phyloP scores from a whole-genome alignment of 2,113 vertebrate genomes.

The Corvus cornix region DNA sequence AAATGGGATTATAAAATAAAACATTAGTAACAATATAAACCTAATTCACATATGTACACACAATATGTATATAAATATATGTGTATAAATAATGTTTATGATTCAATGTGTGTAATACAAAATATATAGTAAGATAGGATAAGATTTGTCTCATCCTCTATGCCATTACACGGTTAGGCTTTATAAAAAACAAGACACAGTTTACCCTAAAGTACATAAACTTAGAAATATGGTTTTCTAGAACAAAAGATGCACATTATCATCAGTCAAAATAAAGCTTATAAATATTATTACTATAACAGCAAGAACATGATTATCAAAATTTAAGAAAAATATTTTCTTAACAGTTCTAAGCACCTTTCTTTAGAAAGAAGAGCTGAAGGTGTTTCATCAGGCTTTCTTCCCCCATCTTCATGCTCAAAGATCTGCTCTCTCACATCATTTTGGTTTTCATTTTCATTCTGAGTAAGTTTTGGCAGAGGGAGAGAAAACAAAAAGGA shows the following conservation, averaged over 20 bases:
- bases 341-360: conserved; percentile 75
- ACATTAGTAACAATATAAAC: background rate
- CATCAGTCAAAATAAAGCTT: background rate
- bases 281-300: background rate
- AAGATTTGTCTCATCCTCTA: background rate
- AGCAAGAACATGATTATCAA: background rate
- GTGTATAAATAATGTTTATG: background rate
- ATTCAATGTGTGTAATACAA: background rate
- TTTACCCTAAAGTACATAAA: background rate
- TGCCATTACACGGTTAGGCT: background rate
- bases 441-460: conserved; percentile 46
- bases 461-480: conserved; percentile 77
- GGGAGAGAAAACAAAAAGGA: conserved; percentile 86
- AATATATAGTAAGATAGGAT: background rate
- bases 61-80: background rate
- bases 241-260: background rate
- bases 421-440: conserved; percentile 30
- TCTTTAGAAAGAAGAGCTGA: conserved; percentile 76
- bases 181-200: background rate
- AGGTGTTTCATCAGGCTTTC: conserved; percentile 53
- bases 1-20: background rate
- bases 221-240: background rate
- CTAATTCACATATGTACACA: background rate
- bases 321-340: background rate
- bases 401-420: conserved; percentile 56